Evolutionary conservation across 1,140 invertebrate species (phyloP), one percentile per base, ranked within the genome.

Genomic region (Dryas iulia): DNA sequence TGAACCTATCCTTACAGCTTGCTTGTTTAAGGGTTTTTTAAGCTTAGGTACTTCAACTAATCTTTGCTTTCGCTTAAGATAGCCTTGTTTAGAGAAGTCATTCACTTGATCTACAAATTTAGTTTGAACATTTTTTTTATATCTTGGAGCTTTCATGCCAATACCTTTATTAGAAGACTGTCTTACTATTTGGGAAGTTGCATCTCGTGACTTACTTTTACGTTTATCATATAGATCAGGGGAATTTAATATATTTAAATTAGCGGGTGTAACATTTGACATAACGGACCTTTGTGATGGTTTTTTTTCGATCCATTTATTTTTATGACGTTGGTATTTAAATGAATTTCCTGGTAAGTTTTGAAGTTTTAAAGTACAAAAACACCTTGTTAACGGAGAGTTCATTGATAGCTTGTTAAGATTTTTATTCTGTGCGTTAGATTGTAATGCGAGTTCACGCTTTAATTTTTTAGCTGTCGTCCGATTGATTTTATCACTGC

Each of bases 1-100:
- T 7, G 81, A 85, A 18, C 76, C 73, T 57, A 85, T 71, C 57
- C 58, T 69, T 14, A 85, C 73, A 30, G 69, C 72, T 71, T 77
- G 71, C 58, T 59, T 72, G 39, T 66, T 69, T 6, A 47, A 57
- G 47, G 60, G 30, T 59, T 61, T 35, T 23, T 25, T 12, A 23
- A 31, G 52, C 58, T 30, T 31, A 59, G 62, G 59, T 35, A 61
- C 12, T 54, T 61, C 14, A 14, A 67, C 12, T 47, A 61, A 57
- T 54, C 54, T 63, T 60, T 63, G 28, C 25, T 56, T 52, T 18
- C 33, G 35, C 58, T 53, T 25, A 47, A 18, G 14, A 28, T n/a
- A 30, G 24, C 30, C 30, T 66, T 24, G 1, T 18, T 47, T 47
- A 10, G 14, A 18, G 10, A 47, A 47, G 6, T 47, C n/a, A 18